Conservation (phyloP, 1,140 invertebrate genomes). For the Zaprionus ornatus region DNA sequence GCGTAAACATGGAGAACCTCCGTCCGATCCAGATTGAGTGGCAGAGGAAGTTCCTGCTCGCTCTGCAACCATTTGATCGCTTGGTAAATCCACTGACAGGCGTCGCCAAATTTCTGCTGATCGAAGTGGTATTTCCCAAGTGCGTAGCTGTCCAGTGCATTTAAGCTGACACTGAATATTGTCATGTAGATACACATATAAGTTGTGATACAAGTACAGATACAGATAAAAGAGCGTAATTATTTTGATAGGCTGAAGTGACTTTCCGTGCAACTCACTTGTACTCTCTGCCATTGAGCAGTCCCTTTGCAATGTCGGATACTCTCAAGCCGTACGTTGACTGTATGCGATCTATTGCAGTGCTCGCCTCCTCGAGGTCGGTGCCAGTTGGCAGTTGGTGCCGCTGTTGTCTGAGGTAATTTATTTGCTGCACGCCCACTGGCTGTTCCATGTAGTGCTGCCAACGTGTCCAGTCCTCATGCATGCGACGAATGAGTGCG, state of each 20-base stretch:
- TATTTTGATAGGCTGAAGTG: neutral
- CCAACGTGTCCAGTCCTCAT: constrained; percentile 66
- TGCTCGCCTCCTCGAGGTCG: constrained; percentile 96
- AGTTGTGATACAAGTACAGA: neutral
- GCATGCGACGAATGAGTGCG: constrained; percentile 69
- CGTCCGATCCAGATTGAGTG: constrained; percentile 30
- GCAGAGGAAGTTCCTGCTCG: constrained; percentile 5
- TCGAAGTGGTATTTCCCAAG: constrained; percentile 54
- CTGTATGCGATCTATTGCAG: constrained; percentile 95
- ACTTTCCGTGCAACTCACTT: constrained; percentile 86
- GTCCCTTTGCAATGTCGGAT: constrained; percentile 92
- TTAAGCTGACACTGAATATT: constrained; percentile 42
- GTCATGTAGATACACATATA: neutral
- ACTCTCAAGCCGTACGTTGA: constrained; percentile 97
- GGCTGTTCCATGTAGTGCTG: constrained; percentile 59
- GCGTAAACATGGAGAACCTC: constrained; percentile 55
- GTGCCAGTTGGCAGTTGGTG: constrained; percentile 92
- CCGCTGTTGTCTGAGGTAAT: constrained; percentile 88
- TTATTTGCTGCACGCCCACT: constrained; percentile 83
- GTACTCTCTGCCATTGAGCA: constrained; percentile 92
- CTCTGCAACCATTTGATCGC: constrained; percentile 14
- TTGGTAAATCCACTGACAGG: constrained; percentile 55
- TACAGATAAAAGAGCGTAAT: neutral
- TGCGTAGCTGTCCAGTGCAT: constrained; percentile 51
- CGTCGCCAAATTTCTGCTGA: constrained; percentile 34